Evolutionary conservation across 2,888 invertebrate species (phyloP).

Genomic region (Lasioglossum marginatum): DNA sequence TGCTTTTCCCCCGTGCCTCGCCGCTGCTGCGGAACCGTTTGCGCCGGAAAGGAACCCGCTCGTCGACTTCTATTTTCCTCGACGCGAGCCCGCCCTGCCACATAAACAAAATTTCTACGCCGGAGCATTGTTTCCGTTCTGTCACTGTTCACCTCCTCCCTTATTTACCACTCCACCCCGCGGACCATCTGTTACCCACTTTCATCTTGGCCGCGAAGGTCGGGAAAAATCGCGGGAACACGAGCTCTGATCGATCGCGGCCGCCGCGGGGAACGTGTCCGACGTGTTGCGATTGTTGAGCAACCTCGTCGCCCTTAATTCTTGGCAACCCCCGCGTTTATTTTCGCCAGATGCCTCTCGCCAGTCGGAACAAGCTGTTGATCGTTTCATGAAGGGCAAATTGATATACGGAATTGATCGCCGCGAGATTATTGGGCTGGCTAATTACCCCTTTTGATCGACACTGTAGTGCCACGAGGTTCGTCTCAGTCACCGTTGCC

Average conservation of each 20-base stretch:
- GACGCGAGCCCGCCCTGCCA: constrained; percentile 12
- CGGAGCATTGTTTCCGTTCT: constrained; percentile 27
- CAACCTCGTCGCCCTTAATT: constrained; percentile 21
- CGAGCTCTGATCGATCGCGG: constrained; percentile 53
- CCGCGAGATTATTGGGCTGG: neutral
- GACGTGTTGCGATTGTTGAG: constrained; percentile 2
- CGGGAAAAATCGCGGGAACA: constrained; percentile 45
- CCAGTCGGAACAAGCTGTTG: constrained; percentile 1
- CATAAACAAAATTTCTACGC: constrained; percentile 52
- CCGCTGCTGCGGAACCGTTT: constrained; percentile 25
- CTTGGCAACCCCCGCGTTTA: neutral
- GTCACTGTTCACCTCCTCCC: constrained; percentile 1
- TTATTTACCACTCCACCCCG: constrained; percentile 10
- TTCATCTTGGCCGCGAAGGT: constrained; percentile 31
- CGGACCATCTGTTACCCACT: constrained; percentile 31
- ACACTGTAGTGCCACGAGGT: neutral
- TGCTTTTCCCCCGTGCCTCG: constrained; percentile 22
- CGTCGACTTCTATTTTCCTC: constrained; percentile 15
- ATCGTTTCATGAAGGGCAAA: neutral
- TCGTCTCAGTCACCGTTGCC: too few species aligned
- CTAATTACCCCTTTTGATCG: too few species aligned
- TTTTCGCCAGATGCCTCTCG: neutral
- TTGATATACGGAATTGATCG: neutral
- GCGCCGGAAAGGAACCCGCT: constrained; percentile 1
- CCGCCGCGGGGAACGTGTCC: constrained; percentile 1